A percentile compares a stretch with the other conserved stretches of the same genome.
These are phyloP conservation scores for Sisor rabdophorus DNA, from an alignment of 2,113 vertebrate genomes.

Conservation along the genomic window DNA sequence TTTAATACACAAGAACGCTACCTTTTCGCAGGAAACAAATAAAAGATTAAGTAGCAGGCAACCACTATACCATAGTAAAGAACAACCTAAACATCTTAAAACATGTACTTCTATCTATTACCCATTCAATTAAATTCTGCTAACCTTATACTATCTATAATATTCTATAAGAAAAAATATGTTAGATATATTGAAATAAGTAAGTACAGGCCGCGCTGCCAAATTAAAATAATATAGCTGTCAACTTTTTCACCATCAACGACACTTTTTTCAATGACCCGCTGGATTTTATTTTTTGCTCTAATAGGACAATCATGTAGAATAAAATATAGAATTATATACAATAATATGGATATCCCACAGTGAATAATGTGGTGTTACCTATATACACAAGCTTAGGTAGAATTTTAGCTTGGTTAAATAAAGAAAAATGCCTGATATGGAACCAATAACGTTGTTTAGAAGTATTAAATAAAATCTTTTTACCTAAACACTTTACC, in stretches of 20 bases:
- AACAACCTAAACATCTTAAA: background rate
- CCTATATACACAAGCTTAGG: background rate
- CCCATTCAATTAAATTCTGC: background rate
- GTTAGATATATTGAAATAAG: background rate
- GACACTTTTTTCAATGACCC: background rate
- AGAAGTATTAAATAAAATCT: background rate
- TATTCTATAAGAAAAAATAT: background rate
- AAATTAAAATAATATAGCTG: background rate
- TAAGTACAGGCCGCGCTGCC: background rate
- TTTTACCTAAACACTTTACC: background rate
- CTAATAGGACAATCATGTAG: background rate
- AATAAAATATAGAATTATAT: too few species aligned
- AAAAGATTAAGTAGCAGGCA: background rate
- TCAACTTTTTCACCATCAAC: background rate
- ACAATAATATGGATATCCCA: background rate
- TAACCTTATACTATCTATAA: background rate
- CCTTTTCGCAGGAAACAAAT: background rate
- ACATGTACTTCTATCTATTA: background rate
- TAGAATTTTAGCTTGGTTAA: constrained; percentile 5
- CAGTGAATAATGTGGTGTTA: background rate
- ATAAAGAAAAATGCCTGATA: background rate
- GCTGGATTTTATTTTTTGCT: background rate
- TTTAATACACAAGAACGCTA: background rate
- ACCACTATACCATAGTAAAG: background rate
- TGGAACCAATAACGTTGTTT: background rate